A percentile compares a stretch with the other conserved stretches of the same genome.
These are phyloP conservation scores for Tiliacea aurago DNA, from an alignment of 2,888 invertebrate genomes.

Conservation along the genomic window DNA sequence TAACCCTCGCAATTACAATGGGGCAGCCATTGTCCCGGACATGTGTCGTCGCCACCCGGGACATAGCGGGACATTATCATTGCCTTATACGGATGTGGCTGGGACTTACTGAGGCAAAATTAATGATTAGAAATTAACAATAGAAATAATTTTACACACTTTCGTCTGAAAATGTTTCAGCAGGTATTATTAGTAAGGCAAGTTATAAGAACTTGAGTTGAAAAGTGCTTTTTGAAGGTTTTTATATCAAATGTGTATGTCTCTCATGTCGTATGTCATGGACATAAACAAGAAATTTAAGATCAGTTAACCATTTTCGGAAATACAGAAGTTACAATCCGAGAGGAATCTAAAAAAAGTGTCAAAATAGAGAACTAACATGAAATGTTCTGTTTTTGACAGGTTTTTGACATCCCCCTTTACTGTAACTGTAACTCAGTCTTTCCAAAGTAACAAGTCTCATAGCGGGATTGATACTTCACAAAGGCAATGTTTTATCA, in stretches of 20 bases:
- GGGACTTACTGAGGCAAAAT: conserved; percentile 21
- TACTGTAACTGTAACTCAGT: too few relatives aligned
- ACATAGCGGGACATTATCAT: conserved; percentile 62
- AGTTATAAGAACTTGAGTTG: too few relatives aligned
- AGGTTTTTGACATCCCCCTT: too few relatives aligned
- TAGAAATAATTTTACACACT: not conserved
- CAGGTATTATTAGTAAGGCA: not conserved
- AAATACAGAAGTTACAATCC: not conserved
- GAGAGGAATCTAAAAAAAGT: not conserved
- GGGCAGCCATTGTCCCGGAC: conserved; percentile 70
- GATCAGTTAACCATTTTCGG: not conserved
- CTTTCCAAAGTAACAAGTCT: conserved; percentile 3
- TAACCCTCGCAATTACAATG: conserved; percentile 77
- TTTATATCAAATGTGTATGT: not conserved
- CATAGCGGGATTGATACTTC: conserved; percentile 35
- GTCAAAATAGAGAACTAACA: not conserved
- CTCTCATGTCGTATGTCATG: too few relatives aligned
- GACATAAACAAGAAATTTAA: too few relatives aligned
- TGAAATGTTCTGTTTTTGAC: not conserved
- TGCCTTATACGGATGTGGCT: conserved; percentile 54
- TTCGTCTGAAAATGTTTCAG: not conserved
- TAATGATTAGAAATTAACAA: conserved; percentile 6
- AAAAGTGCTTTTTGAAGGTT: not conserved
- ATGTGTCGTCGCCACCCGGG: conserved; percentile 67
- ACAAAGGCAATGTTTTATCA: conserved; percentile 55